Percentiles rank a stretch among this genome's conserved stretches.
Evolutionary conservation across 2,888 invertebrate genomes (phyloP).

Genomic region (Thereva nobilitata): DNA sequence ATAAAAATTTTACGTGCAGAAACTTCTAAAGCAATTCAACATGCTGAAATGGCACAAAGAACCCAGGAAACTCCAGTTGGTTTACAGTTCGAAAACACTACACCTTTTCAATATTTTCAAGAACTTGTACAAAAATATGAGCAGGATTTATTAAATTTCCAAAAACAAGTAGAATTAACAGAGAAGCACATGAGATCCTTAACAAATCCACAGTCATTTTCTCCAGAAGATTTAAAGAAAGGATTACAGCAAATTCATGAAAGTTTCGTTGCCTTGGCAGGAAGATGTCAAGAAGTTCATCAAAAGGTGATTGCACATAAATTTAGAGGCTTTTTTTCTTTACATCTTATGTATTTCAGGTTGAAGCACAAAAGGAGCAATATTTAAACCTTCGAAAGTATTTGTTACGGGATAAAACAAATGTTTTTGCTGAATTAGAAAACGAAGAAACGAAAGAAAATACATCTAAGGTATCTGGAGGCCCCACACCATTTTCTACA

Average conservation of each 20-base stretch:
- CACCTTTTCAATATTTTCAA: constrained; percentile 72
- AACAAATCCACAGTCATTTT: constrained; percentile 65
- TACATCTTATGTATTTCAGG: constrained; percentile 53
- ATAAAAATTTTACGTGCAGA: constrained; percentile 66
- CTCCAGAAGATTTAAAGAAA: constrained; percentile 75
- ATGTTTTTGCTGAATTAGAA: constrained; percentile 69
- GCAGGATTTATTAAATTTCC: constrained; percentile 68
- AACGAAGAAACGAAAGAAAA: constrained; percentile 44
- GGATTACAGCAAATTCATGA: constrained; percentile 83
- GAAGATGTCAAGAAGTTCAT: constrained; percentile 81
- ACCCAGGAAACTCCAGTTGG: constrained; percentile 77
- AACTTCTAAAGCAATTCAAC: constrained; percentile 72
- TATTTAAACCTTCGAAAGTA: constrained; percentile 81
- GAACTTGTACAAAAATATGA: constrained; percentile 72
- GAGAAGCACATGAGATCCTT: constrained; percentile 73
- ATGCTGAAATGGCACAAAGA: constrained; percentile 77
- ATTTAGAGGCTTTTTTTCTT: not conserved
- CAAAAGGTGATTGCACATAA: constrained; percentile 55
- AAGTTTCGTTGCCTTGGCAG: constrained; percentile 85
- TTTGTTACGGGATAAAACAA: constrained; percentile 70
- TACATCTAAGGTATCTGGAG: constrained; percentile 61
- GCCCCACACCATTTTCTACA: constrained; percentile 67
- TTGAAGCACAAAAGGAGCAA: constrained; percentile 82
- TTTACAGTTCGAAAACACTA: constrained; percentile 74
- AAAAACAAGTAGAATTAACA: constrained; percentile 72